Evolutionary conservation across 2,797 vertebrate species (phyloP).

Genomic region (Podarcis lilfordi): DNA sequence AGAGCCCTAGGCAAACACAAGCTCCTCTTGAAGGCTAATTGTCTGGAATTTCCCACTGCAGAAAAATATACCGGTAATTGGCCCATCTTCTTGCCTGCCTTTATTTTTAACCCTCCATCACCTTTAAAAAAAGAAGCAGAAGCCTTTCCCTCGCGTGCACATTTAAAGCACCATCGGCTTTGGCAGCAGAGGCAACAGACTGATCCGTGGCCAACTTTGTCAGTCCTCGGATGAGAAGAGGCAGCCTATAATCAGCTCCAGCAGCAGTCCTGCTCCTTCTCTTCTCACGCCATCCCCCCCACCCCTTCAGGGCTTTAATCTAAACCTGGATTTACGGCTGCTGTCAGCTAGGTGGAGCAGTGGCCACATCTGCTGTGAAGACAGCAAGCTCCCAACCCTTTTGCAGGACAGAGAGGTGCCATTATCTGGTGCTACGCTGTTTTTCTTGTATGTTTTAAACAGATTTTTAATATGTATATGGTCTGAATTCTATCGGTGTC

Average conservation of each 20-base stretch:
- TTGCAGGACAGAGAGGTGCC: background rate
- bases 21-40: background rate
- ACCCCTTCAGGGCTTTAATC: background rate
- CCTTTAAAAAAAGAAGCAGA: background rate
- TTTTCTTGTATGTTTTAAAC: too few relatives aligned
- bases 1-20: background rate
- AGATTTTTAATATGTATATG: too few relatives aligned
- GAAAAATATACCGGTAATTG: too few relatives aligned
- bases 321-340: background rate
- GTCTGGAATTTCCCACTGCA: background rate
- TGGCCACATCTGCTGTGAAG: background rate
- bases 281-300: background rate
- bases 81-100: too few relatives aligned
- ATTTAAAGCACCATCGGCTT: background rate
- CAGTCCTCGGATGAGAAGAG: background rate
- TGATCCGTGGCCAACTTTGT: background rate
- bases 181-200: background rate
- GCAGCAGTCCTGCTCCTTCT: background rate
- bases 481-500: too few relatives aligned
- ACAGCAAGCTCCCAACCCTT: background rate
- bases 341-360: background rate
- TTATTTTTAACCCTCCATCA: background rate
- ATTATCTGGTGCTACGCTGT: background rate
- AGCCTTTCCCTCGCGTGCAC: background rate
- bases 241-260: background rate